A percentile compares a stretch with the other conserved stretches of the same genome.
These are phyloP conservation scores for Oceanodroma leucorhoa DNA, from an alignment of 2,797 vertebrate genomes.

Conservation along the genomic window DNA sequence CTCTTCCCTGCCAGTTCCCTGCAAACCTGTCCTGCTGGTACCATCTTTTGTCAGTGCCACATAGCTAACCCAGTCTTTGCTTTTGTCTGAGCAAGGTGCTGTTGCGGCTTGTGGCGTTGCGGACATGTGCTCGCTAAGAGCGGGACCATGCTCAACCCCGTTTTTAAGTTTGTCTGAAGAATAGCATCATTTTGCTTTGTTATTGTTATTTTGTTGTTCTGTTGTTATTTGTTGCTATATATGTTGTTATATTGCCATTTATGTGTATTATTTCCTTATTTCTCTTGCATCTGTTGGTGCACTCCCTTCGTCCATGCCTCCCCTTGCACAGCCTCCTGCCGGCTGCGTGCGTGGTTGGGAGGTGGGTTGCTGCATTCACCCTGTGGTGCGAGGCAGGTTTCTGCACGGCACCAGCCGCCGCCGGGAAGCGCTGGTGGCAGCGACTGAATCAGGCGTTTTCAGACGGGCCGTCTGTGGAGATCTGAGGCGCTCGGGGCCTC, in stretches of 20 bases:
- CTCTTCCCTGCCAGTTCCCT: not conserved
- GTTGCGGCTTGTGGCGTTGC: rapidly evolving
- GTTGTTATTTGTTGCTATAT: not conserved
- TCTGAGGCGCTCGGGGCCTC: not conserved
- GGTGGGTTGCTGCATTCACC: rapidly evolving
- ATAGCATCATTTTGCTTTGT: not conserved
- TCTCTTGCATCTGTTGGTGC: rapidly evolving
- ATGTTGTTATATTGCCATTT: not conserved
- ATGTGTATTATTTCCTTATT: not conserved
- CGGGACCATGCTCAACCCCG: rapidly evolving
- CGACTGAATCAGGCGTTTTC: rapidly evolving
- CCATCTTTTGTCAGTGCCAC: rapidly evolving
- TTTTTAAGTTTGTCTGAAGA: not conserved
- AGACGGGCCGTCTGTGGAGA: too few species aligned
- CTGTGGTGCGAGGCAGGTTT: not conserved
- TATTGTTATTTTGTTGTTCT: not conserved
- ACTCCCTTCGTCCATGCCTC: rapidly evolving
- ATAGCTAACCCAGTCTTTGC: not conserved
- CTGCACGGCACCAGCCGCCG: not conserved
- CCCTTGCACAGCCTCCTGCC: rapidly evolving
- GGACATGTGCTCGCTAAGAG: rapidly evolving
- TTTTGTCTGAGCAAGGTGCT: not conserved
- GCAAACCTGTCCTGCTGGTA: rapidly evolving
- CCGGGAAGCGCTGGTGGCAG: not conserved
- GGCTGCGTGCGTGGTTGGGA: rapidly evolving